A percentile compares a stretch with the other conserved stretches of the same genome.
Evolutionary conservation across 2,797 vertebrate species (phyloP).

Genomic region (Catostomus latipinnis): DNA sequence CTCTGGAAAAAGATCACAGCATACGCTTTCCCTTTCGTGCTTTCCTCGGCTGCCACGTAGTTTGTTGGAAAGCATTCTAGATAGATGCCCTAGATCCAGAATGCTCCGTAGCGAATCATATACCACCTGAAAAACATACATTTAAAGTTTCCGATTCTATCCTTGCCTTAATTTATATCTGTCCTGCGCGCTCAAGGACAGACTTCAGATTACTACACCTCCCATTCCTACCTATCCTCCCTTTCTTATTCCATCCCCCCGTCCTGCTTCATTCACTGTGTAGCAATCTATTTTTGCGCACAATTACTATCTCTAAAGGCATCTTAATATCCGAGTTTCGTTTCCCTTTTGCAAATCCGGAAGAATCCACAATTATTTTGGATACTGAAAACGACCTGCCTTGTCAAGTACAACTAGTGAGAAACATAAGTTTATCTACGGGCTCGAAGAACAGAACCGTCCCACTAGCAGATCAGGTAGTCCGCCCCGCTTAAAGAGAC

Average conservation of each 20-base stretch:
- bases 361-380: conserved; percentile 2
- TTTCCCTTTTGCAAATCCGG: not conserved
- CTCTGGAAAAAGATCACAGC: conserved; percentile 32
- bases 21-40: conserved; percentile 33
- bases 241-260: conserved; percentile 41
- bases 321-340: not conserved
- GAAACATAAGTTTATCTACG: conserved; percentile 84
- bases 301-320: conserved; percentile 35
- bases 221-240: conserved; percentile 48
- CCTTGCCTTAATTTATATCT: conserved; percentile 39
- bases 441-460: conserved; percentile 71
- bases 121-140: conserved; percentile 20
- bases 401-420: conserved; percentile 21
- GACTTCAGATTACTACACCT: conserved; percentile 71
- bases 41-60: conserved; percentile 44
- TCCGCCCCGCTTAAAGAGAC: conserved; percentile 65
- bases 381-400: not conserved
- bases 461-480: conserved; percentile 74
- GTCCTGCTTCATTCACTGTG: conserved; percentile 53
- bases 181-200: conserved; percentile 73
- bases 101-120: conserved; percentile 19
- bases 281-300: conserved; percentile 61
- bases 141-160: conserved; percentile 48
- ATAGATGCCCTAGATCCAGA: conserved; percentile 51
- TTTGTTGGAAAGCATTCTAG: conserved; percentile 53